Percentiles rank a stretch among this genome's conserved stretches.
Evolutionary conservation across 1,140 invertebrate genomes (phyloP).

Genomic region (Dendrolimus kikuchii): DNA sequence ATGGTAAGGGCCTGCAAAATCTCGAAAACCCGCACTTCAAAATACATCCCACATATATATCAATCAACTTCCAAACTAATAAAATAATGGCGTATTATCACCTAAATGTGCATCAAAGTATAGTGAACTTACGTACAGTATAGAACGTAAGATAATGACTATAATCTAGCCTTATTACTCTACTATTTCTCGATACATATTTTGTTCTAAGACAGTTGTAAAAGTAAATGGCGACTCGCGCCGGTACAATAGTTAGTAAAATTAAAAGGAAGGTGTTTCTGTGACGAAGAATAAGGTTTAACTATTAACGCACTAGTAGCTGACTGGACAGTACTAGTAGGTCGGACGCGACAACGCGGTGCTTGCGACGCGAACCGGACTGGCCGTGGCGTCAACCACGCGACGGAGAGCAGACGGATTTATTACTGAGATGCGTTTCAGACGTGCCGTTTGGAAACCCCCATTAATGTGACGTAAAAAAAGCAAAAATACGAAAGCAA

Average conservation of each 20-base stretch:
- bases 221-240: constrained; percentile 37
- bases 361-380: constrained; percentile 31
- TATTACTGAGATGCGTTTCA: constrained; percentile 63
- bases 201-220: constrained; percentile 45
- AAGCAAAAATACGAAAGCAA: constrained; percentile 46
- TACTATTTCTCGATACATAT: constrained; percentile 58
- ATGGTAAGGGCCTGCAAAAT: constrained; percentile 27
- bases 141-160: constrained; percentile 59
- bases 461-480: constrained; percentile 41
- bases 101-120: constrained; percentile 64
- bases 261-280: constrained; percentile 33
- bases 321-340: constrained; percentile 58
- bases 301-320: constrained; percentile 51
- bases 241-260: constrained; percentile 50
- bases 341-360: constrained; percentile 55
- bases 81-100: constrained; percentile 53
- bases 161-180: constrained; percentile 61
- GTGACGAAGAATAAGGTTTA: constrained; percentile 42
- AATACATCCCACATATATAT: constrained; percentile 56
- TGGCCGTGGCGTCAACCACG: constrained; percentile 43
- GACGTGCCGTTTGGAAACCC: constrained; percentile 65
- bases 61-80: constrained; percentile 60
- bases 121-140: constrained; percentile 56
- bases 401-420: constrained; percentile 69
- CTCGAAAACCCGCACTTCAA: constrained; percentile 50